A percentile compares a stretch with the other conserved stretches of the same genome.
phyloP scores from a whole-genome alignment of 2,113 vertebrate species.

The Chunga burmeisteri region DNA sequence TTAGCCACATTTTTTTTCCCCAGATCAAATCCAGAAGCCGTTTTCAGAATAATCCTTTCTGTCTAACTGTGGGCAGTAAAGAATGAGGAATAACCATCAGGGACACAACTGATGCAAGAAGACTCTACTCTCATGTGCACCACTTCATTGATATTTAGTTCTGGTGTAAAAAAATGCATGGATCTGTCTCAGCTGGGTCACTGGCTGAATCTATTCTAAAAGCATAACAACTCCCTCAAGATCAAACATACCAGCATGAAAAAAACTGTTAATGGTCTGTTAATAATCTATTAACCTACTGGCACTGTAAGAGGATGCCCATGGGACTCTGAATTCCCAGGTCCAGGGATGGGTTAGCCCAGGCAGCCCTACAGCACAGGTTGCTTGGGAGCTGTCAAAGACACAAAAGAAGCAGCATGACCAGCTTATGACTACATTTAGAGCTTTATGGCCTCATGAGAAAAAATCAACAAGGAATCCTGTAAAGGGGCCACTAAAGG shows the following conservation, averaged over 20 bases:
- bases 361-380: neutral
- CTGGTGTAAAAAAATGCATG: neutral
- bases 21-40: neutral
- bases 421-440: neutral
- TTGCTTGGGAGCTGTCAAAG: neutral
- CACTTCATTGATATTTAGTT: neutral
- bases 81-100: neutral
- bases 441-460: neutral
- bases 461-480: neutral
- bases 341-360: neutral
- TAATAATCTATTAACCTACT: neutral
- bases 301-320: neutral
- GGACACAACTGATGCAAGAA: neutral
- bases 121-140: accelerated
- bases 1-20: neutral
- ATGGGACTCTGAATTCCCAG: neutral
- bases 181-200: neutral
- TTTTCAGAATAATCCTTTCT: neutral
- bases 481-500: neutral
- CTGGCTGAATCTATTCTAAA: neutral
- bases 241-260: neutral
- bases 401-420: neutral
- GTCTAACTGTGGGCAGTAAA: neutral
- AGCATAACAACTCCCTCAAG: neutral
- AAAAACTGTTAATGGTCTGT: neutral